Evolutionary conservation across 2,113 vertebrate genomes (phyloP), one percentile per base, ranked within the genome.

Genomic region (Ptychochromis oligacanthus): DNA sequence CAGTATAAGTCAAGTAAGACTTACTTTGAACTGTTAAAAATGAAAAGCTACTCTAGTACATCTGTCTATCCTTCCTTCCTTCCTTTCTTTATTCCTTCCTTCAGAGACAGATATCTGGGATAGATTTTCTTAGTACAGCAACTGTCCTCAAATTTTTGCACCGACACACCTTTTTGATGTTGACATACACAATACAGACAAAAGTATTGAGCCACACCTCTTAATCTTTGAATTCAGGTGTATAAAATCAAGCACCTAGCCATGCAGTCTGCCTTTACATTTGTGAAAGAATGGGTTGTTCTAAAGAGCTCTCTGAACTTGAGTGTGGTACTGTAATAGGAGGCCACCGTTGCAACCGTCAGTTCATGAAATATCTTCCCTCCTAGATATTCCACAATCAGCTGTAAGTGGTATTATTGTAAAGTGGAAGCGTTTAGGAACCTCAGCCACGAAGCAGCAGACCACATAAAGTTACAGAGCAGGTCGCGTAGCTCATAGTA

Each of bases 391-490:
- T 18, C 4, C 22, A 26, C n/a, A 17, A 46, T 24, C 43, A 15
- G 15, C 43, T 46, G 4, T 26, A 67, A 11, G 14, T 67, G 24
- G 64, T 8, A 38, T 46, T 67, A 46, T 67, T 18, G 64, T 22
- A 6, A 67, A 26, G 64, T 67, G 22, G 22, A 67, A 46, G 22
- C 2, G 10, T 40, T 11, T 40, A 40, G n/a, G n/a, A n/a, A n/a
- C n/a, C 40, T 49, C 40, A 49, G 22, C 15, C 2, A 67, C 0
- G 0, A 26, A 7, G 28, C 4, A 4, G 2, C 28, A 31, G 28
- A 4, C 28, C 28, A 31, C 4, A 4, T 31, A 31, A 31, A 31
- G 64, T 49, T 49, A 22, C 40, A 70, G 64, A 70, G 22, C 9
- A 40, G 11, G 22, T 70, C 0, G 26, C 40, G 43, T 24, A 65